A percentile compares a stretch with the other conserved stretches of the same genome.
Evolutionary conservation across 2,797 vertebrate species (phyloP).

Genomic region (Meriones psammophilus): DNA sequence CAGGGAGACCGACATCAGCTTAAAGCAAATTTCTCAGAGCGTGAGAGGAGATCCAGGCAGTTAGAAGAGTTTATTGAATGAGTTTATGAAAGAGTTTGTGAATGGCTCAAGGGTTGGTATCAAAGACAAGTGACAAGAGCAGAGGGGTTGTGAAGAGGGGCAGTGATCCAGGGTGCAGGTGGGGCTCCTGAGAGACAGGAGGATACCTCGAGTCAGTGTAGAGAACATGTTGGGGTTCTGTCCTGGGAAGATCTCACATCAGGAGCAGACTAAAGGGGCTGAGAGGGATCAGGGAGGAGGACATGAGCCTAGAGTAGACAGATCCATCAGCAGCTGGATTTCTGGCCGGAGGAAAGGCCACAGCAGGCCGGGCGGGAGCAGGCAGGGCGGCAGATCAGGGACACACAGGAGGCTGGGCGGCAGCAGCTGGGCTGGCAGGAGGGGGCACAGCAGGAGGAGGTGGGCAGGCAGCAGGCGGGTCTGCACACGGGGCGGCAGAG

Average conservation of each 20-base stretch:
- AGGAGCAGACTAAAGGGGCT: not conserved
- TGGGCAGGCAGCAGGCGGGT: too few relatives aligned
- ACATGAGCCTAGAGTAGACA: not conserved
- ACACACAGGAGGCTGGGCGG: too few relatives aligned
- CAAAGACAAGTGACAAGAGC: not conserved
- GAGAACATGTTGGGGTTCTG: not conserved
- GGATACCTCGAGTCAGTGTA: not conserved
- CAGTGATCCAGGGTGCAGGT: not conserved
- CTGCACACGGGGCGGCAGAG: not conserved
- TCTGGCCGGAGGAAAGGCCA: not conserved
- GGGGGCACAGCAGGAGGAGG: too few relatives aligned
- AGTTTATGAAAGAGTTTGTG: not conserved
- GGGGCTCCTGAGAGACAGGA: not conserved
- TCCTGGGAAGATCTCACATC: not conserved
- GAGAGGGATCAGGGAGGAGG: not conserved
- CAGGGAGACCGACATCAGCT: not conserved
- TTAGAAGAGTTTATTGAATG: not conserved
- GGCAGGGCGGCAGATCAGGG: not conserved
- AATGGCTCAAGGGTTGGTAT: not conserved
- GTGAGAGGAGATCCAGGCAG: not conserved
- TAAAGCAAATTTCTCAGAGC: not conserved
- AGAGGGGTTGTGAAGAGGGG: not conserved
- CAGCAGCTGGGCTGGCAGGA: too few relatives aligned
- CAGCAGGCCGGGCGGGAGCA: constrained; percentile 29
- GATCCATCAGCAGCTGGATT: not conserved